Conservation (phyloP, 2,888 invertebrate species). For the Stomorhina lunata region DNA sequence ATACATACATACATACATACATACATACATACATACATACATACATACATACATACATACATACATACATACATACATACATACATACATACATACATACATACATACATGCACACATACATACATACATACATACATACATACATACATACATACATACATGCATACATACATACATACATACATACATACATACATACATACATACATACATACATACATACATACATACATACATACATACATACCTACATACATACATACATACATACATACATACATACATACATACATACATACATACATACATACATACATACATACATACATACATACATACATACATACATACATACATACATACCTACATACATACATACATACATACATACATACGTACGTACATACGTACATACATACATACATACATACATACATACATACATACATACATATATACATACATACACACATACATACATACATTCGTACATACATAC, state of each 20-base stretch:
- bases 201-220: conserved; percentile 10
- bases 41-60: conserved; percentile 10
- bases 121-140: background rate
- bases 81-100: conserved; percentile 10
- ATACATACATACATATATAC: conserved; percentile 5
- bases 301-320: conserved; percentile 7
- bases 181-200: conserved; percentile 10
- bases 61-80: conserved; percentile 10
- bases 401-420: background rate
- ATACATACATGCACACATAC: conserved; percentile 5
- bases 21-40: conserved; percentile 7
- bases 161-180: conserved; percentile 6
- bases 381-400: conserved; percentile 7
- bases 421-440: background rate
- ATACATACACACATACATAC: conserved; percentile 7
- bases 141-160: background rate
- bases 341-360: conserved; percentile 10
- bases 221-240: conserved; percentile 10
- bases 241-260: conserved; percentile 7
- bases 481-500: conserved; percentile 5
- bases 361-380: conserved; percentile 7
- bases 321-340: conserved; percentile 10
- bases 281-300: background rate
- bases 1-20: background rate
- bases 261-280: background rate